A percentile compares a stretch with the other conserved stretches of the same genome.
Evolutionary conservation across 2,113 vertebrate species (phyloP).

Genomic region (Sebastes schlegelii): DNA sequence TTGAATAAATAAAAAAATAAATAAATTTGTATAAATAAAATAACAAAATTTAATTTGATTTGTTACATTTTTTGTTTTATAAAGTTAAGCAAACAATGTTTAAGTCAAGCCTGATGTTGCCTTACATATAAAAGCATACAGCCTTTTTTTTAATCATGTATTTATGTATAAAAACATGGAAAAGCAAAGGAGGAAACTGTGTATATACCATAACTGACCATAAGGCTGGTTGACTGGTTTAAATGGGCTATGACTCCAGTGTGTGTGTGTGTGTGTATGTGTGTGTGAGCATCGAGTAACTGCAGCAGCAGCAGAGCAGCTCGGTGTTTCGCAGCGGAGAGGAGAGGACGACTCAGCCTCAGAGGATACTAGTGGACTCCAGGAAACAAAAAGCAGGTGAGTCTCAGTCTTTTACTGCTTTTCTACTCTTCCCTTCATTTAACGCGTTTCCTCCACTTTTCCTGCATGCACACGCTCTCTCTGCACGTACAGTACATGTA

Average conservation of each 20-base stretch:
- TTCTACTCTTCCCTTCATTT: background rate
- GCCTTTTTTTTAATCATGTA: no score
- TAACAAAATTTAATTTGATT: no score
- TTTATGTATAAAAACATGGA: no score
- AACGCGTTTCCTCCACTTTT: slow-evolving; percentile 1
- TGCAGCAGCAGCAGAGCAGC: slow-evolving; percentile 59
- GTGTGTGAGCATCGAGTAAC: slow-evolving; percentile 39
- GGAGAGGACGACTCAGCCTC: slow-evolving; percentile 16
- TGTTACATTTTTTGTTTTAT: no score
- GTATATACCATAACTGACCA: no score
- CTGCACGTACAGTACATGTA: background rate
- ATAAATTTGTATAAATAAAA: no score
- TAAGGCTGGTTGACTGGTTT: no score
- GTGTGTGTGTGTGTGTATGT: slow-evolving; percentile 6
- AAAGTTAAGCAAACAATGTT: no score
- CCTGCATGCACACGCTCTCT: background rate
- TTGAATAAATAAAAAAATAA: no score
- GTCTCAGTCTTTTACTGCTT: background rate
- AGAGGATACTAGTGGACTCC: slow-evolving; percentile 8
- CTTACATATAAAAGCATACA: no score
- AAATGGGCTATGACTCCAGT: background rate
- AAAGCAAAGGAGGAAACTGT: no score
- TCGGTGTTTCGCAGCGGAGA: slow-evolving; percentile 22
- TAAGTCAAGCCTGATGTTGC: no score
- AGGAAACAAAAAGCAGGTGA: slow-evolving; percentile 56